A percentile compares a stretch with the other conserved stretches of the same genome.
Conservation (phyloP, 1,140 invertebrate species). For the Epicauta chinensis region DNA sequence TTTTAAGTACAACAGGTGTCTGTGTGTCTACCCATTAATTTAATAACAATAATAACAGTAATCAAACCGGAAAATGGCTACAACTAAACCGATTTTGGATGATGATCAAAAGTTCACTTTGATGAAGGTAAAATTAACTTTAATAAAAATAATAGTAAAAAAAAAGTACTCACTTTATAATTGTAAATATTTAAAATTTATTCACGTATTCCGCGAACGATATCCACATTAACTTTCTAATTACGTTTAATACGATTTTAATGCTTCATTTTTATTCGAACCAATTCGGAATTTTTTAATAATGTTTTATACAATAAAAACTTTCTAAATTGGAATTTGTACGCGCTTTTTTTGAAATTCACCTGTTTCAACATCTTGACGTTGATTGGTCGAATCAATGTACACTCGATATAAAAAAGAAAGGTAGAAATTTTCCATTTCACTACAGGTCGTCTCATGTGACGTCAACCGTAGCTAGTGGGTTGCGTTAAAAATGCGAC, state of each 20-base stretch:
- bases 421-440: no score
- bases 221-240: not conserved
- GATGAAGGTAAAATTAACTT: slow-evolving; percentile 53
- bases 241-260: not conserved
- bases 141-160: not conserved
- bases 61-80: slow-evolving; percentile 6
- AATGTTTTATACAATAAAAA: slow-evolving; percentile 5
- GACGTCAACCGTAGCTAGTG: no score
- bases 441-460: no score
- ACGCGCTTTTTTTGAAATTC: not conserved
- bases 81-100: slow-evolving; percentile 27
- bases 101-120: slow-evolving; percentile 60
- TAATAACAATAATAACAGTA: no score
- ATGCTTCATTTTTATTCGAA: slow-evolving; percentile 3
- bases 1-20: no score
- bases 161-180: not conserved
- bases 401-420: no score
- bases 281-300: slow-evolving; percentile 7
- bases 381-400: no score
- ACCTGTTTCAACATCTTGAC: no score
- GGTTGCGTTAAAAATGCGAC: no score
- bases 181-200: not conserved
- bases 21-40: no score
- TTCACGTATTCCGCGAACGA: no score
- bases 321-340: not conserved